Base-by-base conservation (phyloP, 1,140 invertebrate species). In the Drosophila simulans region DNA sequence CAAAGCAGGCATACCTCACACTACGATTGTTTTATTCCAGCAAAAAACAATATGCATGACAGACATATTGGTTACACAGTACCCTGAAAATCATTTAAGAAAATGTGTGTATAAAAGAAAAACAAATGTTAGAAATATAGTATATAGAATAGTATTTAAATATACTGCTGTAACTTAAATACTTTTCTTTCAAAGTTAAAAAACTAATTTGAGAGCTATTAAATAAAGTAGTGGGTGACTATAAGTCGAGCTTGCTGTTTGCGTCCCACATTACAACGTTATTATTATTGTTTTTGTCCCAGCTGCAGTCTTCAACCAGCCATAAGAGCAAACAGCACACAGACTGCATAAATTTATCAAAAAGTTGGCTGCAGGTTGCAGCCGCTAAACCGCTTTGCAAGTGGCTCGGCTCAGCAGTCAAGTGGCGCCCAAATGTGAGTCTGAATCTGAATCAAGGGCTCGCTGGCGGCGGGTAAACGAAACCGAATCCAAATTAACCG, bases 401-500 rank as follows among this genome's bases (percentile, higher is more conserved):
- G 73, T 59, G 72, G 35, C 43, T 65, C 40, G 51, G 66, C 51
- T 62, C 52, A 43, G 53, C 43, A 66, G 45, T 81, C 58, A 74
- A 78, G 80, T 78, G 80, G 46, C 49, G 74, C 55, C 80, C 62
- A 76, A 81, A 81, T 72, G 66, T 27, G 54, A 58, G 25, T 62
- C 54, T 62, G 54, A 11, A 55, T 37, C 51, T 51, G 52, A 69
- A 68, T 25, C 56, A 45, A 51, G 34, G 49, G 11, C 31, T 53
- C 15, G 64, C 72, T 62, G 40, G 51, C 40, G 75, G 57, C 63
- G 34, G 34, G 37, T 17, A 42, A 62, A 69, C 40, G 68, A 77
- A 77, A 68, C 69, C 74, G 58, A 77, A 79, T 68, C 63, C 80
- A 83, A 83, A 83, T 83, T 83, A 83, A 74, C 80, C 72, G 80